These are phyloP conservation scores for Heteromormyrus szaboi DNA, from an alignment of 2,797 vertebrate genomes.

Conservation along the genomic window DNA sequence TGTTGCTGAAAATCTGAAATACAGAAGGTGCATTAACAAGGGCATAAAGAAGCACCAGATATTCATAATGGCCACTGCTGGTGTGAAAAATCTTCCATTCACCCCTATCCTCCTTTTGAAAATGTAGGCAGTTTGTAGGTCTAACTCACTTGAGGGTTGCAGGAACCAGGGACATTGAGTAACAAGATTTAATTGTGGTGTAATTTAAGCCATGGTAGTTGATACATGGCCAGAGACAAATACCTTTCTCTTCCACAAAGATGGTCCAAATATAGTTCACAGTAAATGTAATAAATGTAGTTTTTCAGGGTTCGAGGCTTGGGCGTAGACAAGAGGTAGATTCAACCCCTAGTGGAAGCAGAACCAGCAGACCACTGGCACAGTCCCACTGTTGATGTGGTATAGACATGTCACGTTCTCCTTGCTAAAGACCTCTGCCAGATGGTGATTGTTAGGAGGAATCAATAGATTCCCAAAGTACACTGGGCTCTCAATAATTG, in stretches of 20 bases:
- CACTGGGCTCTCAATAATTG: background rate
- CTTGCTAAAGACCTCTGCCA: background rate
- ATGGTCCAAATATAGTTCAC: background rate
- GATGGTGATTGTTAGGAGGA: background rate
- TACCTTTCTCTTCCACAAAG: background rate
- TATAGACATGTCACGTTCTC: background rate
- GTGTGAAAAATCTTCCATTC: background rate
- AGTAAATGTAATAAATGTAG: background rate
- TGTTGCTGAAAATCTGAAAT: background rate
- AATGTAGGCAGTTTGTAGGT: background rate
- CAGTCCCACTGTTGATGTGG: background rate
- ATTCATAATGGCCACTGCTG: background rate
- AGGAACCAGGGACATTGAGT: background rate
- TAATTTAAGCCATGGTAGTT: background rate
- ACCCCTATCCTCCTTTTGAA: background rate
- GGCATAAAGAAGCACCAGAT: background rate
- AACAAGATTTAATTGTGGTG: background rate
- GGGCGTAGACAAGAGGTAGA: background rate
- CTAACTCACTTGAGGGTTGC: background rate
- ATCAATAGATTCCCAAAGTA: background rate
- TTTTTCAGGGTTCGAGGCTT: background rate
- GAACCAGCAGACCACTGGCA: background rate
- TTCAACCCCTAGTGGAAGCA: background rate
- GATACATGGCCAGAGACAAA: background rate
- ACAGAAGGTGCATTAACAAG: background rate